Evolutionary conservation across 2,888 invertebrate genomes (phyloP).

Genomic region (Lottia gigantea): DNA sequence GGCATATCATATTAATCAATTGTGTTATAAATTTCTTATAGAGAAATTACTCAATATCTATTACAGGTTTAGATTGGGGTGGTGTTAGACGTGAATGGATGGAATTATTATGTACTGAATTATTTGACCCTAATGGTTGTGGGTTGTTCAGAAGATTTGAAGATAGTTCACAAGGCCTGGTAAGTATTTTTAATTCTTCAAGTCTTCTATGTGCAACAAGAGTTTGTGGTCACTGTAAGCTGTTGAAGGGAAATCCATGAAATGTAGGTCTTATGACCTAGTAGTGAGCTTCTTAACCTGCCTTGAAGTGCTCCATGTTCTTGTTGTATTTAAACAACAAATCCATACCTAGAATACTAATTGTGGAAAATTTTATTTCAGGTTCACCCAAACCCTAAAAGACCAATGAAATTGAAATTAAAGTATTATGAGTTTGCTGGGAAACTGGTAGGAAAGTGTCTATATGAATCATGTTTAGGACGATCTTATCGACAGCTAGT

Average conservation of each 20-base stretch:
- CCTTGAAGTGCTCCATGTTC: too few relatives aligned
- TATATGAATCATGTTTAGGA: conserved; percentile 92
- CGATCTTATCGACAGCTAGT: conserved; percentile 90
- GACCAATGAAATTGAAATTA: conserved; percentile 82
- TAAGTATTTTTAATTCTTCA: too few relatives aligned
- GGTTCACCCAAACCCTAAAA: conserved; percentile 82
- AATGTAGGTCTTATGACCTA: too few relatives aligned
- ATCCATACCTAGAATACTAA: too few relatives aligned
- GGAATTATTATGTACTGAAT: conserved; percentile 85
- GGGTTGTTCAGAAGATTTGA: conserved; percentile 87
- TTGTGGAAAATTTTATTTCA: conserved; percentile 30
- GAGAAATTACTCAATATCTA: conserved; percentile 4
- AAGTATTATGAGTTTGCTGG: conserved; percentile 93
- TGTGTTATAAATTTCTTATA: too few relatives aligned
- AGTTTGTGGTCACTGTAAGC: too few relatives aligned
- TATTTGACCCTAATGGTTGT: conserved; percentile 83
- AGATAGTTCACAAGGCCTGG: conserved; percentile 86
- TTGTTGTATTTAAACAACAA: too few relatives aligned
- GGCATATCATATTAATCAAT: too few relatives aligned
- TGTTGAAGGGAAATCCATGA: too few relatives aligned
- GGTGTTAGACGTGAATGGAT: conserved; percentile 95
- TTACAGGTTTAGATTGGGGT: conserved; percentile 90
- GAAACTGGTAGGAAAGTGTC: conserved; percentile 91
- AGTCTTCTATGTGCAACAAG: too few relatives aligned
- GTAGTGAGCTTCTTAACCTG: too few relatives aligned